These are phyloP conservation scores for Nephila pilipes DNA, from an alignment of 1,140 invertebrate species.

Conservation along the genomic window DNA sequence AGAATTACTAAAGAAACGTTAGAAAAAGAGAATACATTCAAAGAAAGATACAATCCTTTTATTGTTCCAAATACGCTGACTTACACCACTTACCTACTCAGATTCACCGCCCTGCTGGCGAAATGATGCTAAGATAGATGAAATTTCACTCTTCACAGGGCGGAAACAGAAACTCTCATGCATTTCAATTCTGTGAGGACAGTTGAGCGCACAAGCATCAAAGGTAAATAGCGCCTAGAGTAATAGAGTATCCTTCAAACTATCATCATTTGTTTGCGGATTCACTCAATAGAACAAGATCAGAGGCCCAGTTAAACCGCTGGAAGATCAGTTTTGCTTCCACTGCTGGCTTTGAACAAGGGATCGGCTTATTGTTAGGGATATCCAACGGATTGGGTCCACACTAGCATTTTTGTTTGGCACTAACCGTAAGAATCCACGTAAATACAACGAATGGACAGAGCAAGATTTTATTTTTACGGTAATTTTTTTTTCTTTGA, in stretches of 20 bases:
- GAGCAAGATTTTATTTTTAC: too few relatives aligned
- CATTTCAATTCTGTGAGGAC: neutral
- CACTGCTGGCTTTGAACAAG: neutral
- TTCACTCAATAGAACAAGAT: neutral
- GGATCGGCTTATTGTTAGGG: neutral
- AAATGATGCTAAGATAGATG: slow-evolving; percentile 39
- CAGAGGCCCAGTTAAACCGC: neutral
- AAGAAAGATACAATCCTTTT: too few relatives aligned
- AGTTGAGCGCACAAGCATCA: slow-evolving; percentile 10
- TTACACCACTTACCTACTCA: too few relatives aligned
- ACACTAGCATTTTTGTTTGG: neutral
- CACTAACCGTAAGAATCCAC: too few relatives aligned
- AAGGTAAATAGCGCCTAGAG: slow-evolving; percentile 12
- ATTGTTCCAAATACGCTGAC: too few relatives aligned
- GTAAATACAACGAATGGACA: too few relatives aligned
- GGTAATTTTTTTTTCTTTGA: too few relatives aligned
- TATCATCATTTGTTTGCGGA: slow-evolving; percentile 61
- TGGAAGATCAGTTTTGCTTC: slow-evolving; percentile 9
- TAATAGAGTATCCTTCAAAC: slow-evolving; percentile 26
- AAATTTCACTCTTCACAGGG: slow-evolving; percentile 25
- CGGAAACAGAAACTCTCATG: slow-evolving; percentile 44
- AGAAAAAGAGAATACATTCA: too few relatives aligned
- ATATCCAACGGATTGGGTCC: neutral
- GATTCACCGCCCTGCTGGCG: neutral
- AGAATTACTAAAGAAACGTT: too few relatives aligned